Evolutionary conservation across 2,113 vertebrate genomes (phyloP).

Genomic region (Corvus moneduloides): DNA sequence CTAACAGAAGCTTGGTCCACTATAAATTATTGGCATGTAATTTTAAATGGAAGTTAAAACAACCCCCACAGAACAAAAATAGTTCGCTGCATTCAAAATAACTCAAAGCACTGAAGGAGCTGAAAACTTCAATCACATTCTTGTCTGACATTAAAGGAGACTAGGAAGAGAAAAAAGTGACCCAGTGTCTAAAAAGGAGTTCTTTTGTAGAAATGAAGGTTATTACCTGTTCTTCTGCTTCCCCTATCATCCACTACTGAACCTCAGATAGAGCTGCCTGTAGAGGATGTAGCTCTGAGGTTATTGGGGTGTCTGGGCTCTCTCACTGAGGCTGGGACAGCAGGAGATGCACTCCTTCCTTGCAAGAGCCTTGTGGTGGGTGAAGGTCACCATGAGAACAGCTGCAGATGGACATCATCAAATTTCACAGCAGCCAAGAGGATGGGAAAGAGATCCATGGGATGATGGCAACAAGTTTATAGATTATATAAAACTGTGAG

Average conservation of each 20-base stretch:
- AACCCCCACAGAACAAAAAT: not conserved
- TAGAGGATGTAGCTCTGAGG: not conserved
- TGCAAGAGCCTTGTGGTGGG: not conserved
- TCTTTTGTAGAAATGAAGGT: not conserved
- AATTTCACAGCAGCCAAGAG: not conserved
- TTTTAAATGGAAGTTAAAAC: conserved; percentile 1
- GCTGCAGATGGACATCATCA: not conserved
- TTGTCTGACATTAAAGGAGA: not conserved
- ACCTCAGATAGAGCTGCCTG: not conserved
- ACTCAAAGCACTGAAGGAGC: not conserved
- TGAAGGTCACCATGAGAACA: not conserved
- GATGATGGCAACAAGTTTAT: not conserved
- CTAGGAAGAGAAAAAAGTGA: not conserved
- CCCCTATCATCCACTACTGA: not conserved
- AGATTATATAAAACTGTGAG: not conserved
- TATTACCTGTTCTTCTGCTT: not conserved
- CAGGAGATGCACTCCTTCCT: not conserved
- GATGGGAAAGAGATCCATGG: not conserved
- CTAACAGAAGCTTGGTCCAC: not conserved
- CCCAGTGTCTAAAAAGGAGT: not conserved
- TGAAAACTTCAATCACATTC: not conserved
- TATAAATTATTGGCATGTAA: not conserved
- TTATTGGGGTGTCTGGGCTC: not conserved
- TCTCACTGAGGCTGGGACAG: not conserved
- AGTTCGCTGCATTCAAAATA: not conserved